Conservation (phyloP, 2,113 vertebrate species). For the Psophia crepitans region DNA sequence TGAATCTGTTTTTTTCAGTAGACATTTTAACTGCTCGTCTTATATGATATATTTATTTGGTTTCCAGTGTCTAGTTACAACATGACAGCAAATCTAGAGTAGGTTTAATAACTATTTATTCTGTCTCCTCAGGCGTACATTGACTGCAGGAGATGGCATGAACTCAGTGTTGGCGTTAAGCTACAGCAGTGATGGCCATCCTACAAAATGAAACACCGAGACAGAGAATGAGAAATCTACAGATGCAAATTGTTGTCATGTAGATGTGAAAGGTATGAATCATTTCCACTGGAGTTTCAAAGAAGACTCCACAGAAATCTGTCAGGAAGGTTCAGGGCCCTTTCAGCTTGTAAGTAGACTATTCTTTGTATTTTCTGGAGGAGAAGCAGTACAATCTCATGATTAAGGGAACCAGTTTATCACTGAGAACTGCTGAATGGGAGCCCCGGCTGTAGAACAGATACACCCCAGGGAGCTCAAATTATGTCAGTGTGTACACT, state of each 20-base stretch:
- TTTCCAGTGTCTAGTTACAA: slow-evolving; percentile 44
- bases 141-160: neutral
- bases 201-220: neutral
- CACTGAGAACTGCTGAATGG: neutral
- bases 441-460: neutral
- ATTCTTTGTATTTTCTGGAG: neutral
- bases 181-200: neutral
- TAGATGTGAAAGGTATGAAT: neutral
- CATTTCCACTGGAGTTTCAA: neutral
- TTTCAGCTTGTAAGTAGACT: neutral
- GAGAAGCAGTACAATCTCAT: neutral
- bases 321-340: neutral
- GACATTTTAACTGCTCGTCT: slow-evolving; percentile 36
- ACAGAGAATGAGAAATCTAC: neutral
- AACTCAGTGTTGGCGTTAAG: neutral
- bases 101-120: slow-evolving; percentile 34
- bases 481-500: neutral
- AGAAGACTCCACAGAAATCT: neutral
- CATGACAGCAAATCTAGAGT: slow-evolving; percentile 39
- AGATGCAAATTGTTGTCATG: neutral
- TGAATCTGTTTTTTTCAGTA: slow-evolving; percentile 12
- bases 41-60: slow-evolving; percentile 48
- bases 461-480: neutral
- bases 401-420: neutral
- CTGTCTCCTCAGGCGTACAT: neutral